phyloP scores from a whole-genome alignment of 2,888 invertebrate genomes.

The Physocephala rufipes region DNA sequence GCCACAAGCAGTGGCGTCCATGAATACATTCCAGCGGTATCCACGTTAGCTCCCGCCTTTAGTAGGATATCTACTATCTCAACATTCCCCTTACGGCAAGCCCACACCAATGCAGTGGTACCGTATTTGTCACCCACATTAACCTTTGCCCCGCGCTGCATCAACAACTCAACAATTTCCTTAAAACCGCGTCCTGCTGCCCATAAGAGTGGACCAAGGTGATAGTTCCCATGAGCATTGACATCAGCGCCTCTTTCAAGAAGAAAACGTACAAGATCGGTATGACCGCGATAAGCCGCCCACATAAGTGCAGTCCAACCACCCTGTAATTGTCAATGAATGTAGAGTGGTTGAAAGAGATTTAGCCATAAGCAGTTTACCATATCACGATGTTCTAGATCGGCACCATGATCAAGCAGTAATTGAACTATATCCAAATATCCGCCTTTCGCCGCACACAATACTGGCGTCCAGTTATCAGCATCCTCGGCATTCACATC shows the following conservation, averaged over 20 bases:
- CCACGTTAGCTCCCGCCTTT: slow-evolving; percentile 86
- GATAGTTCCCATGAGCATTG: slow-evolving; percentile 95
- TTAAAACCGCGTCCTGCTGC: slow-evolving; percentile 92
- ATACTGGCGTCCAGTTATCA: slow-evolving; percentile 92
- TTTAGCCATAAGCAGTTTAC: too few relatives aligned
- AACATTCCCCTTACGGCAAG: slow-evolving; percentile 88
- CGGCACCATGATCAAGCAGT: slow-evolving; percentile 84
- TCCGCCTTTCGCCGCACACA: slow-evolving; percentile 91
- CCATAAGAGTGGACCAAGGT: slow-evolving; percentile 90
- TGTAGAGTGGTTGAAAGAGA: not conserved
- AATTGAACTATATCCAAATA: slow-evolving; percentile 82
- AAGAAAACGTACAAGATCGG: slow-evolving; percentile 78
- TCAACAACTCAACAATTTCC: slow-evolving; percentile 83
- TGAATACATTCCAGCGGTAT: slow-evolving; percentile 96
- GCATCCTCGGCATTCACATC: slow-evolving; percentile 91
- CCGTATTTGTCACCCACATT: slow-evolving; percentile 97
- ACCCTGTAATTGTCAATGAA: slow-evolving; percentile 71
- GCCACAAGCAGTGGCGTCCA: slow-evolving; percentile 88
- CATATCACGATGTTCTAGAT: slow-evolving; percentile 87
- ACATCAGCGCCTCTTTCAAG: slow-evolving; percentile 91
- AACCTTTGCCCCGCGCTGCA: slow-evolving; percentile 89
- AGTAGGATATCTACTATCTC: slow-evolving; percentile 85
- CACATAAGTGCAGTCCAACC: slow-evolving; percentile 98
- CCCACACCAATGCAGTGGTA: slow-evolving; percentile 96
- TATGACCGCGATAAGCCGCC: slow-evolving; percentile 93